phyloP scores from a whole-genome alignment of 1,140 invertebrate species.

The Panulirus ornatus region DNA sequence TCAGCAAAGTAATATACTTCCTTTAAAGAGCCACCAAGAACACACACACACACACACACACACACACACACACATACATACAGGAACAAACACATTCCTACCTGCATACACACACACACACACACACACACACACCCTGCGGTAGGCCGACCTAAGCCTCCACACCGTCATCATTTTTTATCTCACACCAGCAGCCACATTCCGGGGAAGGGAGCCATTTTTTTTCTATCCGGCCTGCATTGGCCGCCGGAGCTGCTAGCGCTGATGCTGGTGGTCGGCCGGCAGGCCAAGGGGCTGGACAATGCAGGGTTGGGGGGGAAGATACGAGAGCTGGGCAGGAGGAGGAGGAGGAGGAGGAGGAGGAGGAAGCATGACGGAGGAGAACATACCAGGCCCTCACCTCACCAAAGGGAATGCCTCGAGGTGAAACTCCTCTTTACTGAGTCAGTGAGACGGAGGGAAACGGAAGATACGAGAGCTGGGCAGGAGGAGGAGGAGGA shows the following conservation, averaged over 20 bases:
- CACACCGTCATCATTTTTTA: slow-evolving; percentile 19
- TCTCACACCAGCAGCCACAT: slow-evolving; percentile 29
- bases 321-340: not conserved
- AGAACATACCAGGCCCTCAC: too few species aligned
- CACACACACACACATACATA: not conserved
- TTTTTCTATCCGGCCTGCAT: slow-evolving; percentile 24
- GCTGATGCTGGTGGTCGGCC: not conserved
- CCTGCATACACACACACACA: slow-evolving; percentile 22
- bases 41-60: slow-evolving; percentile 21
- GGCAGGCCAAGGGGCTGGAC: slow-evolving; percentile 15
- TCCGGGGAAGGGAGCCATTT: slow-evolving; percentile 11
- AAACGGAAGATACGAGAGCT: not conserved
- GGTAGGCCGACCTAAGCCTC: slow-evolving; percentile 41
- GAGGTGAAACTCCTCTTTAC: too few species aligned
- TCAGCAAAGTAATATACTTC: too few species aligned
- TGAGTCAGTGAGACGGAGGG: not conserved
- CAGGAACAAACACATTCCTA: not conserved
- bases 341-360: not conserved
- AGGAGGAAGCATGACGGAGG: not conserved
- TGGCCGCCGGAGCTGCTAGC: not conserved
- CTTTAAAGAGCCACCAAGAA: too few species aligned
- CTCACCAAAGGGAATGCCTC: too few species aligned
- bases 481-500: not conserved
- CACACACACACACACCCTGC: slow-evolving; percentile 24
- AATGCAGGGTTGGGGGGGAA: slow-evolving; percentile 28